Evolutionary conservation across 2,888 invertebrate species (phyloP), one percentile per base, ranked within the genome.

Genomic region (Julus scanicus): DNA sequence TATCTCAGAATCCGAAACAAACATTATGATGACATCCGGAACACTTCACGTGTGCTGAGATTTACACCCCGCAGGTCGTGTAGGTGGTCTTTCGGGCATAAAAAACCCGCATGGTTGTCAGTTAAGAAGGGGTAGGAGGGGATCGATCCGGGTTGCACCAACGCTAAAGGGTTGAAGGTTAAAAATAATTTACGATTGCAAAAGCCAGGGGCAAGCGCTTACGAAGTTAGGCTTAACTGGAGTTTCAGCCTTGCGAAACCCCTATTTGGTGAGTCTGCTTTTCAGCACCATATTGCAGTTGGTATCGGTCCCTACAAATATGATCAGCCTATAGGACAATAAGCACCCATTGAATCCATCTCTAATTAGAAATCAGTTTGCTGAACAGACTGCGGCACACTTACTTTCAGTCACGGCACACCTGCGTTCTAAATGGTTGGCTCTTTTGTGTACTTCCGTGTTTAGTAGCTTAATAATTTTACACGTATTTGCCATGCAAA

Each of bases 91-190:
- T n/a, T 53, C 53, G 17, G 17, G 15, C 17, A 15, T 15, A 17
- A 57, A 57, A 57, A 57, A 57, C 15, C 15, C 17, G 57, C 57
- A 11, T 15, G 13, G 13, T 15, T 53, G 53, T 15, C 13, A 13
- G 53, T 44, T 1, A 57, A 5, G n/a, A 57, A 5, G 57, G 57
- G n/a, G 57, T 15, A 57, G 15, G 17, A 17, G 57, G n/a, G 57
- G 57, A 57, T 57, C 57, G 57, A 57, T 57, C 57, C 57, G 57
- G 57, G 57, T 57, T 57, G 57, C 57, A 57, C 57, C 57, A 57
- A 57, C 57, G 57, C 57, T 15, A 44, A 53, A 53, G 53, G 53
- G 53, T 53, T 53, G 53, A 53, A 53, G 53, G 53, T 53, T 53
- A 53, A 53, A 53, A 53, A 53, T 53, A 53, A 53, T 53, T 53